A percentile compares a stretch with the other conserved stretches of the same genome.
Conservation (phyloP, 2,113 vertebrate genomes). For the Hippocampus mohnikei region DNA sequence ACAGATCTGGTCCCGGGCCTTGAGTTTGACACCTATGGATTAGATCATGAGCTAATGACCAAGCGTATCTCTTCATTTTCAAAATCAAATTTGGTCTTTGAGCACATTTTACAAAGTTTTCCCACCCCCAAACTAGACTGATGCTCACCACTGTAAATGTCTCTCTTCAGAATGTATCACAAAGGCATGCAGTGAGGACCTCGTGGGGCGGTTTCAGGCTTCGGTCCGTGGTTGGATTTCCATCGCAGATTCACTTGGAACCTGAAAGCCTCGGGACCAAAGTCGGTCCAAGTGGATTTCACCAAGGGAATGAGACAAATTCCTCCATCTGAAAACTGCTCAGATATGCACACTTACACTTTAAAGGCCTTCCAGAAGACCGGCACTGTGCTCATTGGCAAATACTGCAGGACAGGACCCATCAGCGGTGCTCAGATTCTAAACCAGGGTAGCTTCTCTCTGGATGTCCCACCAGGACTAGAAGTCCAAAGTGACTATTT, state of each 20-base stretch:
- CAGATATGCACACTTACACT: conserved; percentile 71
- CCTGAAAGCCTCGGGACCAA: conserved; percentile 53
- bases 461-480: conserved; percentile 74
- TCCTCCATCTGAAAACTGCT: conserved; percentile 64
- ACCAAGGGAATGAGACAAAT: conserved; percentile 74
- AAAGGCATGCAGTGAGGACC: conserved; percentile 65
- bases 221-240: conserved; percentile 56
- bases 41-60: no score
- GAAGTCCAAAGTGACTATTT: conserved; percentile 62
- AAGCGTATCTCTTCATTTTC: no score
- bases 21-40: no score
- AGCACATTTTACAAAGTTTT: not conserved
- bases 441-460: conserved; percentile 67
- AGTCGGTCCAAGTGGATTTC: conserved; percentile 77
- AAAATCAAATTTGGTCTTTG: not conserved
- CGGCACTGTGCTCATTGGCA: conserved; percentile 64
- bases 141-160: conserved; percentile 61
- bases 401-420: conserved; percentile 78
- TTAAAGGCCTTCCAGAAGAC: conserved; percentile 60
- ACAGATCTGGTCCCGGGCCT: no score
- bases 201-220: conserved; percentile 63
- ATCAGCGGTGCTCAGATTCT: conserved; percentile 76
- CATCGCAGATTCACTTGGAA: conserved; percentile 83
- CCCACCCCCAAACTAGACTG: not conserved
- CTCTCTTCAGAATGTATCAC: conserved; percentile 69